Percentiles rank a stretch among this genome's conserved stretches.
These are phyloP conservation scores for Strigamia transsilvanica DNA, from an alignment of 2,888 invertebrate genomes.

Conservation along the genomic window DNA sequence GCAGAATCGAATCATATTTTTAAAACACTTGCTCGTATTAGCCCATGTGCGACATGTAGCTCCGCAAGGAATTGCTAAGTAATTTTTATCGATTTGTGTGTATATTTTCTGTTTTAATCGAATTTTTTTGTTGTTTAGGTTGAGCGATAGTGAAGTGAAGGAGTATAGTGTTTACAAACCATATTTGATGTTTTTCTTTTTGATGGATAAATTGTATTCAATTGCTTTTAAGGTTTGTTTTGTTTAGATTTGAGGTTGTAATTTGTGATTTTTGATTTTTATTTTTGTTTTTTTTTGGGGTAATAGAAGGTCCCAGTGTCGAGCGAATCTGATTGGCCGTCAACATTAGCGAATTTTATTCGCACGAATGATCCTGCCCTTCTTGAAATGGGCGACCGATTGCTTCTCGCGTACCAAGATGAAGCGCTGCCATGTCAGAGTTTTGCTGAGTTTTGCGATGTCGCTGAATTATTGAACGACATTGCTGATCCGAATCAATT, in stretches of 20 bases:
- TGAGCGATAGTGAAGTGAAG: conserved; percentile 61
- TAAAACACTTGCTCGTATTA: conserved; percentile 78
- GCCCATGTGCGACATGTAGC: conserved; percentile 78
- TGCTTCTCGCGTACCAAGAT: conserved; percentile 83
- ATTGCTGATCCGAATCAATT: conserved; percentile 73
- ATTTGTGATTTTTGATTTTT: conserved; percentile 26
- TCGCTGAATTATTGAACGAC: conserved; percentile 75
- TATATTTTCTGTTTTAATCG: conserved; percentile 29
- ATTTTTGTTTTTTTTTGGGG: background rate
- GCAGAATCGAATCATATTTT: conserved; percentile 73
- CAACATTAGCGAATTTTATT: conserved; percentile 88
- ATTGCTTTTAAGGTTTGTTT: conserved; percentile 82
- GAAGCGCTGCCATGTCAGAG: conserved; percentile 89
- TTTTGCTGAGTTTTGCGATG: conserved; percentile 92
- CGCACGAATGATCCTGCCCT: conserved; percentile 91
- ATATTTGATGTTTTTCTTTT: conserved; percentile 82
- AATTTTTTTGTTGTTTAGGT: conserved; percentile 57
- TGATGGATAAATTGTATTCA: conserved; percentile 84
- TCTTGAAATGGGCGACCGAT: conserved; percentile 84
- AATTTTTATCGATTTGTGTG: conserved; percentile 12
- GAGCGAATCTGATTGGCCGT: conserved; percentile 81
- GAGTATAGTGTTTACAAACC: conserved; percentile 85
- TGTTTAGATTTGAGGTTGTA: conserved; percentile 50
- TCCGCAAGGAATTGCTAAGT: conserved; percentile 68
- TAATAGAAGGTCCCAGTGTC: conserved; percentile 52